Conservation (phyloP, 2,113 vertebrate species). For the Mustela nigripes region DNA sequence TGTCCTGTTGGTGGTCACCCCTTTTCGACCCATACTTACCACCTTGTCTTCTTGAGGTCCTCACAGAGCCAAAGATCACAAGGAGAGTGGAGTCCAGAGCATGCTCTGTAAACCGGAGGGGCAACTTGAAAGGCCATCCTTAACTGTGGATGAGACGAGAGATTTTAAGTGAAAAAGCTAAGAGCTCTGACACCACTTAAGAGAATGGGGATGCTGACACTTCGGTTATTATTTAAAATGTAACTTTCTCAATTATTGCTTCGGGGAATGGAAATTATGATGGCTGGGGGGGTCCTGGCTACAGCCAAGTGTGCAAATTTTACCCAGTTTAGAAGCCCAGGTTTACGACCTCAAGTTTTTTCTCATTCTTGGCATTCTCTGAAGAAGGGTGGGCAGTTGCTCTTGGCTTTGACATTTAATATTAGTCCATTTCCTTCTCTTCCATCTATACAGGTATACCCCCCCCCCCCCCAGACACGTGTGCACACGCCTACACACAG, state of each 20-base stretch:
- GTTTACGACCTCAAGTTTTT: neutral
- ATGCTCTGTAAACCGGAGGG: neutral
- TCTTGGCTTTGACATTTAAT: neutral
- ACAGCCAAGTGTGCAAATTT: neutral
- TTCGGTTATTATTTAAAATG: neutral
- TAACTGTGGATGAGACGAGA: neutral
- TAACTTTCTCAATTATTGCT: neutral
- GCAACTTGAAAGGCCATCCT: neutral
- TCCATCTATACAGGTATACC: fast-evolving
- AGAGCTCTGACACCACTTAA: slow-evolving; percentile 12
- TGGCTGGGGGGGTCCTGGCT: neutral
- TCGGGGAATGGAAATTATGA: neutral
- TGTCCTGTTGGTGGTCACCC: fast-evolving
- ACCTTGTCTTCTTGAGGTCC: fast-evolving
- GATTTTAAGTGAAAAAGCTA: neutral
- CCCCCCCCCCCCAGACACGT: neutral
- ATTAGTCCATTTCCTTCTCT: neutral
- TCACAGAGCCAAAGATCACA: fast-evolving
- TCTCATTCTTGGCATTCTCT: neutral
- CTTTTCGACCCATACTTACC: neutral
- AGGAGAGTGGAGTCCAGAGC: neutral
- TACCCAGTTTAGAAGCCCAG: neutral
- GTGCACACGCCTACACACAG: neutral
- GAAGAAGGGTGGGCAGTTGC: neutral
- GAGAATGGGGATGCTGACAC: slow-evolving; percentile 36